Evolutionary conservation across 2,888 invertebrate species (phyloP), one percentile per base, ranked within the genome.

Genomic region (Rhopalosiphum nymphaeae): DNA sequence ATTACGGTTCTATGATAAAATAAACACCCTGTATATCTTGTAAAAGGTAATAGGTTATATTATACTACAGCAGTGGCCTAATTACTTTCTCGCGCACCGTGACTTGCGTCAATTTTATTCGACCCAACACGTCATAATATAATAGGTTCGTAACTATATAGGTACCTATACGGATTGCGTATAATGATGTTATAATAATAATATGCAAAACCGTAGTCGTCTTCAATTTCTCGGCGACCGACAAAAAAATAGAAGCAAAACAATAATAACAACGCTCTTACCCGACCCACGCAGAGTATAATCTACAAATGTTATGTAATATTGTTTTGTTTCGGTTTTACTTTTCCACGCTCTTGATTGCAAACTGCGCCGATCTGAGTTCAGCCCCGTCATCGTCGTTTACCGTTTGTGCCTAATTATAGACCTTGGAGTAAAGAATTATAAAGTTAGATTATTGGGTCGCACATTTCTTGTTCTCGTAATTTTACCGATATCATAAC

Each of bases 21-120:
- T 5, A 36, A 36, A 16, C 67, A 3, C 67, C 0, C 67, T 67
- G 67, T 67, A 67, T 67, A n/a, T 67, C 36, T 36, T 36, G 36
- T 7, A 67, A 67, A 67, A 36, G n/a, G 67, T 67, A 67, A 67
- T 78, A 78, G 78, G 78, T 78, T 78, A 78, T 78, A 21, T 9
- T 78, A 42, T 78, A 36, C 36, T 36, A 21, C 78, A 78, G 36
- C 53, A 53, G 21, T 21, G 78, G 36, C 78, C 78, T 78, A 78
- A 78, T 78, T 78, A 78, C 78, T 36, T 78, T 78, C 78, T 78
- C 78, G 78, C 36, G 78, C 78, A 78, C 78, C 78, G 78, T 78
- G 36, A 78, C 78, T 78, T 36, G 78, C 78, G 78, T 78, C 78
- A 78, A 78, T 78, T 78, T 78, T 78, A 78, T 78, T 78, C 78